These are phyloP conservation scores for Bungarus multicinctus DNA, from an alignment of 2,113 vertebrate species.

Conservation along the genomic window DNA sequence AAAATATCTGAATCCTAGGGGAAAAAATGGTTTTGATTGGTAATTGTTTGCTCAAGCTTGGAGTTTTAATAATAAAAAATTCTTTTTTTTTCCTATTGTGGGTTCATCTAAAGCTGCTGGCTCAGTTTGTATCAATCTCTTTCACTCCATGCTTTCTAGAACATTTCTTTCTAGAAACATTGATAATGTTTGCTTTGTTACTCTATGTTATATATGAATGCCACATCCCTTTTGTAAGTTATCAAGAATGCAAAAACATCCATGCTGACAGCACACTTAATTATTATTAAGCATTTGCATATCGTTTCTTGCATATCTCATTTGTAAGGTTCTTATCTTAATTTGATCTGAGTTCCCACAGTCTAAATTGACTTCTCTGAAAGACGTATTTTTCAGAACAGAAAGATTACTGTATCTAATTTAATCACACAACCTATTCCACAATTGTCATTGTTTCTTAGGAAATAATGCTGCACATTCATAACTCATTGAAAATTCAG, in stretches of 20 bases:
- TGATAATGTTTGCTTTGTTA: neutral
- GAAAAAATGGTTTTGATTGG: neutral
- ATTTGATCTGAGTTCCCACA: slow-evolving; percentile 5
- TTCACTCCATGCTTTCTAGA: neutral
- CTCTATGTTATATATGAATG: neutral
- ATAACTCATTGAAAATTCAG: neutral
- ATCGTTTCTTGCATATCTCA: neutral
- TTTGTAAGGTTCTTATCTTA: neutral
- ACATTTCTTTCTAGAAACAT: too few species aligned
- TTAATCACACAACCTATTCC: neutral
- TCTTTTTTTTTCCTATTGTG: neutral
- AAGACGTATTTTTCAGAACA: neutral
- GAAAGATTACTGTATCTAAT: neutral
- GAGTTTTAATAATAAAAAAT: neutral
- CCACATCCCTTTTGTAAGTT: neutral
- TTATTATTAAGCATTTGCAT: neutral
- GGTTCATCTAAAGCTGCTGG: neutral
- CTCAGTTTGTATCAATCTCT: neutral
- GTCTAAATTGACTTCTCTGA: neutral
- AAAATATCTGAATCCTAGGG: neutral
- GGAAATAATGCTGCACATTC: neutral
- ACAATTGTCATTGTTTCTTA: neutral
- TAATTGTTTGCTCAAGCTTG: neutral
- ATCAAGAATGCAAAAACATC: neutral
- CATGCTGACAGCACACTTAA: neutral